Percentiles rank a stretch among this genome's conserved stretches.
Evolutionary conservation across 2,113 vertebrate genomes (phyloP).

Genomic region (Notarius lentiginosus): DNA sequence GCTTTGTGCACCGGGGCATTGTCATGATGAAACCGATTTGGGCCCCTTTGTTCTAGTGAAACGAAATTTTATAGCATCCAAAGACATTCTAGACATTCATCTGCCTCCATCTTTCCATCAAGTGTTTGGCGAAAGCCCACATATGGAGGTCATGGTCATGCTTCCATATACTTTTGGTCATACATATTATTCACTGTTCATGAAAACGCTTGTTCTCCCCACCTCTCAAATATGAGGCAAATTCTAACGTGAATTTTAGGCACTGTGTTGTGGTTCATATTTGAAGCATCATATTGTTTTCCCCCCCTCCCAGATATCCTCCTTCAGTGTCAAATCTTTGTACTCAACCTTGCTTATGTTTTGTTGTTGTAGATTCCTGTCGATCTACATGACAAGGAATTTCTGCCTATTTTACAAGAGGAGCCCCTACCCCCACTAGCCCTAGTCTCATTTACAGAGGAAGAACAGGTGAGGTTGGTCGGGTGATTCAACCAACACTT

Average conservation of each 20-base stretch:
- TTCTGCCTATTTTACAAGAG: conserved; percentile 96
- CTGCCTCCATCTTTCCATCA: neutral
- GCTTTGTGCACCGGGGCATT: neutral
- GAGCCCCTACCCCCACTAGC: conserved; percentile 94
- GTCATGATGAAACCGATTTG: neutral
- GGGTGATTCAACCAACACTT: neutral
- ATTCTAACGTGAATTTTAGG: neutral
- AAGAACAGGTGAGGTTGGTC: conserved; percentile 85
- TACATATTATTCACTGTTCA: neutral
- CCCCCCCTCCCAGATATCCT: neutral
- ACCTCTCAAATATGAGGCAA: too few species aligned
- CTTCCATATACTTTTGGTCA: neutral
- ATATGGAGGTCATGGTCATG: neutral
- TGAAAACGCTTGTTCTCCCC: neutral
- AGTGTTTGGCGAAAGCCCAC: neutral
- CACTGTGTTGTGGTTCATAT: neutral
- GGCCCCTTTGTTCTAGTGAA: neutral
- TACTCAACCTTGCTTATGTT: neutral
- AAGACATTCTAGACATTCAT: neutral
- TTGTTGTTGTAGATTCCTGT: conserved; percentile 82
- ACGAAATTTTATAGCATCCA: neutral
- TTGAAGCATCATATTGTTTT: neutral
- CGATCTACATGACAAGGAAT: conserved; percentile 98
- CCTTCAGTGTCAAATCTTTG: neutral
- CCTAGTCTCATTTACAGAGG: conserved; percentile 98